These are phyloP conservation scores for Tipula unca DNA, from an alignment of 2,888 invertebrate species.

Conservation along the genomic window DNA sequence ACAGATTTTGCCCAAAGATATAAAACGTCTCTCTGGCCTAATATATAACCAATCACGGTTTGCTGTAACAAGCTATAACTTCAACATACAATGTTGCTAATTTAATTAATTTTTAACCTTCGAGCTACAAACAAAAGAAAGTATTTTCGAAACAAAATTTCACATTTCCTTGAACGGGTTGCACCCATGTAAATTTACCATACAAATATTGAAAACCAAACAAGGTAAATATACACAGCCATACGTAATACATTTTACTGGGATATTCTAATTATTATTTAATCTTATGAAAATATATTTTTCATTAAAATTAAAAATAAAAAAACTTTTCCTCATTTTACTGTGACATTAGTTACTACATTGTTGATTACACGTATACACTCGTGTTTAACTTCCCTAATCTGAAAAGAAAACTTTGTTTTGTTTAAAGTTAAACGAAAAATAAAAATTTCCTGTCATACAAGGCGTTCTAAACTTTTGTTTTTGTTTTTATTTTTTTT, in stretches of 20 bases:
- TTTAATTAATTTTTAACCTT: no score
- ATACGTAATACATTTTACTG: no score
- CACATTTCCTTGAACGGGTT: neutral
- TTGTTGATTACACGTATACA: neutral
- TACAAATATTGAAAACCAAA: neutral
- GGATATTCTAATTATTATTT: neutral
- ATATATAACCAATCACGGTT: no score
- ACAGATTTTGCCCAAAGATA: no score
- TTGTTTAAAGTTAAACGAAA: neutral
- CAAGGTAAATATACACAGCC: no score
- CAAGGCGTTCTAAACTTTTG: neutral
- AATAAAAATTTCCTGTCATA: neutral
- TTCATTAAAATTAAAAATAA: no score
- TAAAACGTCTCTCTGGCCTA: no score
- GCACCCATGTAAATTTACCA: neutral
- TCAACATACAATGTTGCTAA: no score
- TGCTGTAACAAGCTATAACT: no score
- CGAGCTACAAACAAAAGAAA: no score
- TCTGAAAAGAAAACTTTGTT: neutral
- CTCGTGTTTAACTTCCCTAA: neutral
- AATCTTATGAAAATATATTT: neutral
- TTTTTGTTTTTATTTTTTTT: neutral
- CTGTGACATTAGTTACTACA: neutral
- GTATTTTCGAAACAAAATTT: neutral
- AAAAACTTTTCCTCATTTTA: neutral